These are phyloP conservation scores for Drosophila arizonae DNA, from an alignment of 1,140 invertebrate genomes.

Conservation along the genomic window DNA sequence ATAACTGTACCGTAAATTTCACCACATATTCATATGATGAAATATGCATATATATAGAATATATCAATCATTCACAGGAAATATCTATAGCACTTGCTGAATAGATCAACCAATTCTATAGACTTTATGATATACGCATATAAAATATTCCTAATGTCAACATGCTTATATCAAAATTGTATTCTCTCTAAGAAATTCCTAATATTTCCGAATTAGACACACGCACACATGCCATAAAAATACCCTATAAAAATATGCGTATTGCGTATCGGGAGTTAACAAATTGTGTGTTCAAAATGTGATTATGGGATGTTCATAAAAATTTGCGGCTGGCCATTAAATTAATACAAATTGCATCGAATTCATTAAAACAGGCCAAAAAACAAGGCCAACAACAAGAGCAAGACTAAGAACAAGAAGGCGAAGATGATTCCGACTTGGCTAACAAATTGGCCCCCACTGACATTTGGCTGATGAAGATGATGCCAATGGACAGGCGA, in stretches of 20 bases:
- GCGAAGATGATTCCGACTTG: not conserved
- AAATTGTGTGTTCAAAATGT: conserved; percentile 71
- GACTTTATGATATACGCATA: no score
- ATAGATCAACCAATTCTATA: no score
- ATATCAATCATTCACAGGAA: no score
- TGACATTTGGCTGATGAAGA: conserved; percentile 29
- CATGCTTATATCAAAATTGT: no score
- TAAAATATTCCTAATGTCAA: no score
- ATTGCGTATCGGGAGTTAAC: conserved; percentile 24
- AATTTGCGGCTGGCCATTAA: conserved; percentile 72
- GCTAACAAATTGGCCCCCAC: conserved; percentile 42
- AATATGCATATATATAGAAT: no score
- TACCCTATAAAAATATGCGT: not conserved
- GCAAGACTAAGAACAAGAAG: not conserved
- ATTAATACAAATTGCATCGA: conserved; percentile 68
- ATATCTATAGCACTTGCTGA: no score
- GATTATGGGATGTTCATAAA: conserved; percentile 71
- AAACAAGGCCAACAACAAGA: not conserved
- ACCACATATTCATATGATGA: no score
- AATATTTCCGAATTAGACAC: no score
- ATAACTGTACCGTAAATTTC: no score
- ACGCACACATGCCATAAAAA: not conserved
- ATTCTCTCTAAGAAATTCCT: no score
- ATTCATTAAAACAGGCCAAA: conserved; percentile 45
- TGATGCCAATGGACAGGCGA: conserved; percentile 36